Conservation (phyloP, 2,797 vertebrate species). For the Carduelis carduelis region DNA sequence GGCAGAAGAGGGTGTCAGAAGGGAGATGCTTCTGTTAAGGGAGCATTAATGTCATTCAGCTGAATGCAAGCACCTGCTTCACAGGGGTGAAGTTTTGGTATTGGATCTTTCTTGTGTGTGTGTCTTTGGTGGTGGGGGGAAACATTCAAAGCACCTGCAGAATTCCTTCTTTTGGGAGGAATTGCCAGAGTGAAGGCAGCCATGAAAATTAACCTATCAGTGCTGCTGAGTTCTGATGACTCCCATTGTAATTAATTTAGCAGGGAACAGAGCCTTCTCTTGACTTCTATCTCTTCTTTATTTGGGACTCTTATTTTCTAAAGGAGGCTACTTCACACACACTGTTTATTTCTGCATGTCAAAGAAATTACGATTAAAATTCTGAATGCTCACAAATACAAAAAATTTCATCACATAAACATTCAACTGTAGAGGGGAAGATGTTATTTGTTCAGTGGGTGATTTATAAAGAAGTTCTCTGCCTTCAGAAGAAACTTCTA, state of each 20-base stretch:
- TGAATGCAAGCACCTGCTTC: not conserved
- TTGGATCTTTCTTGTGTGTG: not conserved
- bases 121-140: not conserved
- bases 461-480: not conserved
- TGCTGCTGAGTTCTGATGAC: constrained; percentile 56
- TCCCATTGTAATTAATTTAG: constrained; percentile 66
- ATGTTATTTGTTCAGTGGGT: not conserved
- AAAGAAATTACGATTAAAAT: constrained; percentile 62
- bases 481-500: constrained; percentile 29
- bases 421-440: not conserved
- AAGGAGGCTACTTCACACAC: constrained; percentile 25
- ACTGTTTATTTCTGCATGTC: constrained; percentile 61
- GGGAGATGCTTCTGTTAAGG: not conserved
- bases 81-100: not conserved
- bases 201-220: constrained; percentile 62
- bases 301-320: constrained; percentile 47
- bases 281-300: not conserved
- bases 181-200: constrained; percentile 38
- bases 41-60: not conserved
- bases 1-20: not conserved
- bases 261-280: constrained; percentile 42
- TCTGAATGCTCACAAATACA: constrained; percentile 33
- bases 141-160: constrained; percentile 21
- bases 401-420: not conserved
- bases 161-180: constrained; percentile 27